Base-by-base conservation (phyloP, 2,113 vertebrate species). In the Mohoua ochrocephala region DNA sequence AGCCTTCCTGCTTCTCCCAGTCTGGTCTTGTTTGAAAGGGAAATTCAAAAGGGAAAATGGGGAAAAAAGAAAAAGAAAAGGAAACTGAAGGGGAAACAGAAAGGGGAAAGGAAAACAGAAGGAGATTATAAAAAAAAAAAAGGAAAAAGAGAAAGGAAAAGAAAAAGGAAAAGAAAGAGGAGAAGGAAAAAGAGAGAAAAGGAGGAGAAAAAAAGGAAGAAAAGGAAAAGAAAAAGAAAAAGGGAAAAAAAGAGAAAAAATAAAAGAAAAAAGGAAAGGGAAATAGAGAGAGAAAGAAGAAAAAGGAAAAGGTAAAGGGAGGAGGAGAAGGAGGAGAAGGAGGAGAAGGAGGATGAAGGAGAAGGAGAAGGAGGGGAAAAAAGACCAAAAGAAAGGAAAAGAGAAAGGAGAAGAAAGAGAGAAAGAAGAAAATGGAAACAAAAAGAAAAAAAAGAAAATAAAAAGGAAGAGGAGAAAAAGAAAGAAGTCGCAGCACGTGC, bases 121-220 rank as follows among this genome's bases (percentile, higher is more conserved):
- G 12, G 15, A 19, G 2, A 2, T 20, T 4, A 23, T 22, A 3
- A 7, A 12, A 6, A 3, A 12, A 6, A 3, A 14, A 13, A 19
- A 13, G 0, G 2, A 15, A 9, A 10, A 3, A 2, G 2, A 13
- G 8, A 5, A 11, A 2, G 21, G 8, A 7, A 22, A 9, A 7
- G 15, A 9, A 9, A 6, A 13, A 35, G 1, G 6, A 11, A 6
- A 4, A 8, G 2, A 2, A 11, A 11, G 2, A 14, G 8, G 11
- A 3, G 4, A 2, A 2, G 2, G 5, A 9, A n/a, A 9, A 4
- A 5, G 2, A 14, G 24, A 15, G 12, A 1, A 16, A 5, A 10
- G 3, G 9, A 5, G 3, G 4, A 26, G 19, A 14, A 13, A 7
- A 9, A 2, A 1, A 11, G 6, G 10, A 4, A 3, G 15, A 5